phyloP scores from a whole-genome alignment of 2,113 vertebrate genomes.

The Polypterus senegalus region DNA sequence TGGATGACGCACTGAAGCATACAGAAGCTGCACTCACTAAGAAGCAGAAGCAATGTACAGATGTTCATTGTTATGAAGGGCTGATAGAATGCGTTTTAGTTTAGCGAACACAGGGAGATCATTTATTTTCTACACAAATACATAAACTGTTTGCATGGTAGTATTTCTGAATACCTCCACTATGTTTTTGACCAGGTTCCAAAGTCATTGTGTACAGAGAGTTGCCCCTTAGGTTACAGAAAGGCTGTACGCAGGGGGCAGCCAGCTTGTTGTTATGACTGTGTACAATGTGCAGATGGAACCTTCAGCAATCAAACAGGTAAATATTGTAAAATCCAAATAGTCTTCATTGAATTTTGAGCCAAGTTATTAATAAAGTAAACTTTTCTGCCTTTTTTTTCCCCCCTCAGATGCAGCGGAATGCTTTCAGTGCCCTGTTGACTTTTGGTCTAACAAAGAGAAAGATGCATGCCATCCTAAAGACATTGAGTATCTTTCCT shows the following conservation, averaged over 20 bases:
- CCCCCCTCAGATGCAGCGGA: slow-evolving; percentile 36
- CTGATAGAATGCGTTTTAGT: too few species aligned
- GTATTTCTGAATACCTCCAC: too few species aligned
- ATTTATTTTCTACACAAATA: too few species aligned
- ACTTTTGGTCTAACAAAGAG: slow-evolving; percentile 44
- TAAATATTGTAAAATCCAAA: not conserved
- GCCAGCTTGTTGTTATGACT: slow-evolving; percentile 7
- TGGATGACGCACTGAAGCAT: too few species aligned
- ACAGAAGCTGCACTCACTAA: too few species aligned
- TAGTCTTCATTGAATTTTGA: not conserved
- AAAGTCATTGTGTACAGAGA: slow-evolving; percentile 1
- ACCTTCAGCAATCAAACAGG: slow-evolving; percentile 2
- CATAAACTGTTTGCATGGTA: too few species aligned
- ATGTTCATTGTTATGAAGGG: too few species aligned
- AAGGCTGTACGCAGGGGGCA: slow-evolving; percentile 4
- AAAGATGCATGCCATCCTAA: slow-evolving; percentile 38
- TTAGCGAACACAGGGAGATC: too few species aligned
- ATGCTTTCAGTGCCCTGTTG: slow-evolving; percentile 42
- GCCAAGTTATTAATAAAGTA: too few species aligned
- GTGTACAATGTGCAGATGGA: slow-evolving; percentile 1
- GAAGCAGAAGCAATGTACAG: too few species aligned
- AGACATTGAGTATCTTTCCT: slow-evolving; percentile 47
- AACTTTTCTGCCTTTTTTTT: slow-evolving; percentile 8
- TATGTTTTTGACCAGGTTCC: not conserved
- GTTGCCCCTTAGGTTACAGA: not conserved